A percentile compares a stretch with the other conserved stretches of the same genome.
Evolutionary conservation across 64 coral and sea anemone genomes (phyloP).

Genomic region (Montipora cactus): DNA sequence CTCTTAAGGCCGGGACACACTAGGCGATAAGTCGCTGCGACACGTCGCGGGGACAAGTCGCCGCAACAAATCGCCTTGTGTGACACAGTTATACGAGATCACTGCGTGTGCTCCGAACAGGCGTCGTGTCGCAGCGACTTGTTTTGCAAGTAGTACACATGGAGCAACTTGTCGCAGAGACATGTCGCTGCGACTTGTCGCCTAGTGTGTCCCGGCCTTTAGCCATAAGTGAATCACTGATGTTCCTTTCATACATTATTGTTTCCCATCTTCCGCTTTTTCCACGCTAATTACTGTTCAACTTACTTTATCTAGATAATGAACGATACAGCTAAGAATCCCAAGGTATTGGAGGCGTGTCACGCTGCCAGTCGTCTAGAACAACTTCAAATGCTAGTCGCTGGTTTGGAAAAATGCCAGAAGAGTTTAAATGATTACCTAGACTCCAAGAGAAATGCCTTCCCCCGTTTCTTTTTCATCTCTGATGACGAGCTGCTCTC

Average conservation of each 20-base stretch:
- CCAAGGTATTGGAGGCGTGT: conserved; percentile 94
- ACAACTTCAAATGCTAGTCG: conserved; percentile 87
- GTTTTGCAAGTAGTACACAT: too few relatives aligned
- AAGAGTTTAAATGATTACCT: conserved; percentile 99
- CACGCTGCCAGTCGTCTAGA: conserved; percentile 95
- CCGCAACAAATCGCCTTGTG: too few relatives aligned
- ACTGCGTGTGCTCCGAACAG: too few relatives aligned
- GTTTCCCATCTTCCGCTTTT: not conserved
- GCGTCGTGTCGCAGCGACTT: too few relatives aligned
- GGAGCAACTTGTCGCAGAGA: too few relatives aligned
- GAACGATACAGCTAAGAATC: conserved; percentile 95
- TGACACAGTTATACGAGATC: too few relatives aligned
- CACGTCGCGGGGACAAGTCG: too few relatives aligned
- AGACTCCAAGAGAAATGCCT: conserved; percentile 99
- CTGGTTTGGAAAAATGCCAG: conserved; percentile 97
- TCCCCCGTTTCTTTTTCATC: conserved; percentile 98
- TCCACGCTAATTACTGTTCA: not conserved
- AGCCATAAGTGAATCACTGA: not conserved
- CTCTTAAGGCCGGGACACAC: too few relatives aligned
- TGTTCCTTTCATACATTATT: not conserved
- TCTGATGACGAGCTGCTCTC: conserved; percentile 98
- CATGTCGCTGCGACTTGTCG: too few relatives aligned
- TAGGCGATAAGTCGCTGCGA: too few relatives aligned
- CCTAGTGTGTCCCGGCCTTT: too few relatives aligned
- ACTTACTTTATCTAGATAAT: conserved; percentile 75